A percentile compares a stretch with the other conserved stretches of the same genome.
Evolutionary conservation across 92 coral and sea anemone species (phyloP).

Genomic region (Micromussa lordhowensis): DNA sequence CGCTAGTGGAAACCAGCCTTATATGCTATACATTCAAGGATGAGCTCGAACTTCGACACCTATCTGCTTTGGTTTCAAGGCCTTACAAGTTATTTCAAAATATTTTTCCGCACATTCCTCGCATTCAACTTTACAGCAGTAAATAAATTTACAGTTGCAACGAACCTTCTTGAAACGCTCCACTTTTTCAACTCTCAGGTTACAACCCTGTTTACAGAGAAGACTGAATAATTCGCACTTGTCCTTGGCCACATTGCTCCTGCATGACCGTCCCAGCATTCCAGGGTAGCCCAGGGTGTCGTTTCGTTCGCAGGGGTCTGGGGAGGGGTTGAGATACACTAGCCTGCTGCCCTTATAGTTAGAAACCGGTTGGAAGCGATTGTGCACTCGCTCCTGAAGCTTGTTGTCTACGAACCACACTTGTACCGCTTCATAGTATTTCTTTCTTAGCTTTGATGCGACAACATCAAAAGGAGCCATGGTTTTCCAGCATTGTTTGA

Average conservation of each 20-base stretch:
- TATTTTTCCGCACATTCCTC: conserved; percentile 33
- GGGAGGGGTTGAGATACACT: conserved; percentile 66
- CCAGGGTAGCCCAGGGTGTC: conserved; percentile 65
- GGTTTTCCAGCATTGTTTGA: not conserved
- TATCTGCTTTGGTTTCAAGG: not conserved
- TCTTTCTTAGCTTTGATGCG: not conserved
- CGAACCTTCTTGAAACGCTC: conserved; percentile 7
- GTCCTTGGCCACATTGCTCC: conserved; percentile 34
- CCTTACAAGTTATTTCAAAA: not conserved
- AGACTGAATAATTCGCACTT: not conserved
- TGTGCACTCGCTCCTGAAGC: conserved; percentile 32
- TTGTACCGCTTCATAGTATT: not conserved
- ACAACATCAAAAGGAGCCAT: not conserved
- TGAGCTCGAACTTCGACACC: too few species aligned
- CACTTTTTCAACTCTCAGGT: conserved; percentile 39
- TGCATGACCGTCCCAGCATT: conserved; percentile 76
- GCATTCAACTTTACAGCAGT: conserved; percentile 81
- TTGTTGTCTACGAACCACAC: conserved; percentile 59
- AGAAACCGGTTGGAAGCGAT: conserved; percentile 34
- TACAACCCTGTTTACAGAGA: conserved; percentile 68
- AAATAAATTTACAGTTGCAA: conserved; percentile 76
- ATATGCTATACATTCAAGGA: too few species aligned
- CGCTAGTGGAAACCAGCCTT: too few species aligned
- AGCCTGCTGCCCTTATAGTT: conserved; percentile 44
- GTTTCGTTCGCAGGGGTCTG: conserved; percentile 77